Evolutionary conservation across 2,888 invertebrate genomes (phyloP), one percentile per base, ranked within the genome.

Genomic region (Napeogenes sylphis): DNA sequence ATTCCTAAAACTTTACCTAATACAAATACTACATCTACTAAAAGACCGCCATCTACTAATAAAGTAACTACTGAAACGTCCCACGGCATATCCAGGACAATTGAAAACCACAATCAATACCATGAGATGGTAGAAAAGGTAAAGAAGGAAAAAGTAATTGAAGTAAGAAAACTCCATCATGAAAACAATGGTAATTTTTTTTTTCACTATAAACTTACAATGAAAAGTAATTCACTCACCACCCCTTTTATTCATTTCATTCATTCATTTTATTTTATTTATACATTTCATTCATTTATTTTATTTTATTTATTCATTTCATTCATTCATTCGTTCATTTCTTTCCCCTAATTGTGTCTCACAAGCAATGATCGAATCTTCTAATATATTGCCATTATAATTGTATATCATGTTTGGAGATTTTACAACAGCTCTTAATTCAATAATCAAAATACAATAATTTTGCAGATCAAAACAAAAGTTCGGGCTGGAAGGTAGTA

Each of bases 401-500:
- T 8, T 38, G 38, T 38, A 38, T 38, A 38, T 6, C 4, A 38
- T 3, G 8, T 38, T 8, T 6, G 38, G 8, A 8, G 21, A 21
- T 21, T 21, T 38, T 38, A 38, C 38, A 38, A 38, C 4, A 4
- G 38, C 8, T 30, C 42, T 51, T 38, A 35, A 54, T n/a, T 30
- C 30, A 45, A 32, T 51, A 45, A 32, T 55, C 21, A 4, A 21
- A 33, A 33, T 45, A 10, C 14, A 12, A 14, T 53, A 8, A 30
- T 53, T 59, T 58, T 42, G 4, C 76, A 84, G 83, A 45, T 32
- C 2, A 56, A 62, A 60, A 58, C 33, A 46, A 60, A 53, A 72
- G 78, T 13, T 74, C 74, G 12, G 69, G 74, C 4, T 66, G 74
- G 55, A 75, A 71, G 56, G 69, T 78, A 2, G 65, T 72, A 0